Conservation (phyloP, 2,797 vertebrate species). For the Pelodytes ibericus region DNA sequence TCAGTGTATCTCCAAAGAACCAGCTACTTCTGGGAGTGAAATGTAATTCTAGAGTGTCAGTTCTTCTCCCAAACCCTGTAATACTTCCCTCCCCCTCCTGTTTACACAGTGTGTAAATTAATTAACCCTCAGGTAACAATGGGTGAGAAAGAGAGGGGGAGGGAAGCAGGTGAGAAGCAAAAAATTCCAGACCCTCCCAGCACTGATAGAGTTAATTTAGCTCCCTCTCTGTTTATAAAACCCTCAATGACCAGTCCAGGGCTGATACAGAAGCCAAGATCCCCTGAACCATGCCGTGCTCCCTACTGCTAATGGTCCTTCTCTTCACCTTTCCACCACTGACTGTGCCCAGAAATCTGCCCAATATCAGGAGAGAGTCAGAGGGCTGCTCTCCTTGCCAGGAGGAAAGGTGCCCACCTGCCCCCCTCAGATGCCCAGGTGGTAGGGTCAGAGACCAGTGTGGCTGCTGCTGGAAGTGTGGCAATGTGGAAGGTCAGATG, state of each 20-base stretch:
- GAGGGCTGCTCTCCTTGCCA: slow-evolving; percentile 59
- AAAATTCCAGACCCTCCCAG: not conserved
- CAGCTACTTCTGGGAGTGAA: no score
- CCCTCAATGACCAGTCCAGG: not conserved
- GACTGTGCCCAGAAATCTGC: slow-evolving; percentile 45
- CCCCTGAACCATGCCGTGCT: not conserved
- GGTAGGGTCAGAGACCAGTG: slow-evolving; percentile 60
- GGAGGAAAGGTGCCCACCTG: slow-evolving; percentile 56
- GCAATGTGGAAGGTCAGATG: slow-evolving; percentile 64
- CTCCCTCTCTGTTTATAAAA: not conserved
- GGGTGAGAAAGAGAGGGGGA: no score
- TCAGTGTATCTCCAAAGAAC: no score
- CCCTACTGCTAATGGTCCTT: not conserved
- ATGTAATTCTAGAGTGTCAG: not conserved
- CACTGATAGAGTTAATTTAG: not conserved
- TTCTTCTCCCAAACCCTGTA: not conserved
- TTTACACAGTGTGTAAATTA: not conserved
- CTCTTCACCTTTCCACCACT: slow-evolving; percentile 39
- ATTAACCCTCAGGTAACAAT: not conserved
- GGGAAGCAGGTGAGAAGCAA: not conserved
- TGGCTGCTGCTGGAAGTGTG: slow-evolving; percentile 67
- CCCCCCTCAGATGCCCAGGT: slow-evolving; percentile 56
- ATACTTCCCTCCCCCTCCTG: not conserved
- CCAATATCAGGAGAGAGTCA: slow-evolving; percentile 23
- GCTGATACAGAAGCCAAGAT: not conserved